These are phyloP conservation scores for Drosophila jambulina DNA, from an alignment of 1,140 invertebrate species.

Conservation along the genomic window DNA sequence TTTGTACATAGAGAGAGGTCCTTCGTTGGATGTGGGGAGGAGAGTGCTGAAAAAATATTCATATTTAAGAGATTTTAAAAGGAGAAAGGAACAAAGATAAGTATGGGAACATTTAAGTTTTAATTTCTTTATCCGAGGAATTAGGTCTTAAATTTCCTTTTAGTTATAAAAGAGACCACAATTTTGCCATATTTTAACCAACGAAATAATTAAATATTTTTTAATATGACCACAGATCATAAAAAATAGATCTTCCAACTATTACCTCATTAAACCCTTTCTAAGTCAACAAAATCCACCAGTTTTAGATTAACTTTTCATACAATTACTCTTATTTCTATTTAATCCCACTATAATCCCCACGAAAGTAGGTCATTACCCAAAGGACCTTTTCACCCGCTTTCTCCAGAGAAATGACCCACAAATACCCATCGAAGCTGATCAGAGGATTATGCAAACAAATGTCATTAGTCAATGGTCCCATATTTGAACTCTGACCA, in stretches of 20 bases:
- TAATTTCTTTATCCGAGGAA: not conserved
- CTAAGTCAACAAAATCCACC: not conserved
- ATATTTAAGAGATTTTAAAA: not conserved
- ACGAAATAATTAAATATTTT: no score
- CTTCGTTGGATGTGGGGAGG: not conserved
- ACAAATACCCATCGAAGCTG: conserved; percentile 33
- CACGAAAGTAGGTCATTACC: conserved; percentile 3
- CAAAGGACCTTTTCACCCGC: conserved; percentile 25
- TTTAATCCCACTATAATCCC: not conserved
- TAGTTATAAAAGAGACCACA: no score
- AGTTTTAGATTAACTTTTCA: not conserved
- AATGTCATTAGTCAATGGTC: conserved; percentile 70
- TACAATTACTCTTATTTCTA: not conserved
- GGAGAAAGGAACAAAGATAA: not conserved
- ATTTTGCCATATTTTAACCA: not conserved
- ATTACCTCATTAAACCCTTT: no score
- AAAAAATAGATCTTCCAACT: not conserved
- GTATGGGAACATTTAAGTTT: not conserved
- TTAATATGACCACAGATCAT: no score
- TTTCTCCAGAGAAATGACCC: conserved; percentile 54
- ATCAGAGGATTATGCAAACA: conserved; percentile 66
- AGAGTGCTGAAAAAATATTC: no score
- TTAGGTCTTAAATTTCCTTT: not conserved
- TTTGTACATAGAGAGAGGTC: not conserved
- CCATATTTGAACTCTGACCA: conserved; percentile 81